Evolutionary conservation across 2,888 invertebrate genomes (phyloP), one percentile per base, ranked within the genome.

Genomic region (Himalopsyche anomala): DNA sequence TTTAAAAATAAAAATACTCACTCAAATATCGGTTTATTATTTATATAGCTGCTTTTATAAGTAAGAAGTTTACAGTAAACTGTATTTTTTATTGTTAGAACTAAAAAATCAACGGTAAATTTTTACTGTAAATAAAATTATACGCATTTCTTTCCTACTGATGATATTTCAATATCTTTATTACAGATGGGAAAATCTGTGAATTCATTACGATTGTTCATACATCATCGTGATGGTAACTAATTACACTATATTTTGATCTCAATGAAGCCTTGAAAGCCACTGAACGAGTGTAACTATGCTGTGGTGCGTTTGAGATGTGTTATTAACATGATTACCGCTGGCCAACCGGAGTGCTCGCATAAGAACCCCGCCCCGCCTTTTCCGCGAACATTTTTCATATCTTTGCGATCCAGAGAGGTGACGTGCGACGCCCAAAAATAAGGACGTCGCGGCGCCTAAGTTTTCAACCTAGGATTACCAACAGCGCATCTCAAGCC

Each of bases 251-350:
- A 74, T 36, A 74, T 74, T 74, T 74, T 36, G 36, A 36, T 74
- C 9, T 15, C 19, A 74, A 38, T 15, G 74, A 74, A 12, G 74
- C 74, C 74, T 74, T 74, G 74, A 74, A 28, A 74, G 74, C 74
- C 74, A 36, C 74, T 74, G 74, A 38, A 74, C 9, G 45, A 80
- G 45, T 28, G 80, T 45, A 28, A 17, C 40, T 42, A 45, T 19
- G 36, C 17, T 9, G 45, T 51, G 17, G 80, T 80, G 80, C 80
- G 80, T 80, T 42, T 51, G 80, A 28, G 42, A 51, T 36, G 80
- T 42, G 80, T 80, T 80, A 80, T 80, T 80, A 80, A 80, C 80
- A 42, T 42, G 80, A 80, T 80, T 80, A 80, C 51, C n/a, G 19
- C 19, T n/a, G 80, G 80, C 80, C 80, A 42, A 51, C 45, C 80